Percentiles rank a stretch among this genome's conserved stretches.
Evolutionary conservation across 2,113 vertebrate species (phyloP).

Genomic region (Arizona elegans): DNA sequence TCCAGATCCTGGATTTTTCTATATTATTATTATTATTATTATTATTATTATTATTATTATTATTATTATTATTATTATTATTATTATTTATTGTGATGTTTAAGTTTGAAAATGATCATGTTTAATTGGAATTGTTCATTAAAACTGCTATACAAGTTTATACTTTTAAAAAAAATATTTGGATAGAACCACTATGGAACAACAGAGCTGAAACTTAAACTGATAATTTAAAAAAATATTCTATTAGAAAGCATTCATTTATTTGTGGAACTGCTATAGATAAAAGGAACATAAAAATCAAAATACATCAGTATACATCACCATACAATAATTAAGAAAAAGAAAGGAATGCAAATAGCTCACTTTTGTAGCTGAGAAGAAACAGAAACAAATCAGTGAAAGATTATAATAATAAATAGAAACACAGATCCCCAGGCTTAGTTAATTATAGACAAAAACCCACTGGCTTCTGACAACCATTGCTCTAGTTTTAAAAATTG

Average conservation of each 20-base stretch:
- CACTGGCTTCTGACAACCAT: background rate
- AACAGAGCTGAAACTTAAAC: background rate
- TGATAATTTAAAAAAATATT: background rate
- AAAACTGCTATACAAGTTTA: background rate
- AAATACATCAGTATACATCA: background rate
- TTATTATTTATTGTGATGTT: background rate
- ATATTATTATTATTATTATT: background rate
- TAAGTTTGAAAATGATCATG: background rate
- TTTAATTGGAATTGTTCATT: background rate
- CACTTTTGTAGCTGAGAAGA: background rate
- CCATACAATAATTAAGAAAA: background rate
- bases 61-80: no score
- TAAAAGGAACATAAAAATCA: background rate
- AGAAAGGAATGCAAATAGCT: background rate
- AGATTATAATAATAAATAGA: background rate
- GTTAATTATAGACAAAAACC: background rate
- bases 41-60: background rate
- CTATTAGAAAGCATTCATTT: background rate
- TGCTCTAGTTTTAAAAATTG: background rate
- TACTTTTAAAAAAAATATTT: background rate
- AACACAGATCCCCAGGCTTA: background rate
- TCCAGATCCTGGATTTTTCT: background rate
- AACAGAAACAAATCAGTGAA: background rate
- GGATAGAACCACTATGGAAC: background rate
- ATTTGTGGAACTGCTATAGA: background rate